These are phyloP conservation scores for Koerneria pararmatus DNA, from an alignment of 2,888 invertebrate genomes.

Conservation along the genomic window DNA sequence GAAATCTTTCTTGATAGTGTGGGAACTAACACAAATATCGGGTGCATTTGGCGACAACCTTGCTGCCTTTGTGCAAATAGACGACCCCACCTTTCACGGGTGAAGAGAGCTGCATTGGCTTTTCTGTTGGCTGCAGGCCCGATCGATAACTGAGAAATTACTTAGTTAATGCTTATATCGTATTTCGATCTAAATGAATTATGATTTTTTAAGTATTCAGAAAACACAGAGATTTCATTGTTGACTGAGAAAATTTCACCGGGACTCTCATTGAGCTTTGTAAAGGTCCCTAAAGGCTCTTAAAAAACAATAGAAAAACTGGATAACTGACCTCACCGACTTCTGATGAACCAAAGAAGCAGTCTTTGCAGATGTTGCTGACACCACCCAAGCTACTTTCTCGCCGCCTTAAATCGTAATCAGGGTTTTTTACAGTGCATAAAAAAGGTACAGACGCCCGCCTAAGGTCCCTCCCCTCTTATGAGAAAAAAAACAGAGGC, in stretches of 20 bases:
- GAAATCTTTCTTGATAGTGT: background rate
- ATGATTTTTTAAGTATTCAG: too few relatives aligned
- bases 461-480: too few relatives aligned
- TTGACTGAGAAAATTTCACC: background rate
- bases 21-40: slow-evolving; percentile 67
- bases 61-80: slow-evolving; percentile 71
- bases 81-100: slow-evolving; percentile 67
- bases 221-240: background rate
- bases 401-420: slow-evolving; percentile 66
- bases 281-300: too few relatives aligned
- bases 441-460: too few relatives aligned
- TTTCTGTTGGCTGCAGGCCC: slow-evolving; percentile 40
- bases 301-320: too few relatives aligned
- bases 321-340: slow-evolving; percentile 32
- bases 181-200: too few relatives aligned
- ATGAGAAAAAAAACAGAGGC: too few relatives aligned
- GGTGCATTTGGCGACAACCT: slow-evolving; percentile 71
- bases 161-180: too few relatives aligned
- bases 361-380: slow-evolving; percentile 35
- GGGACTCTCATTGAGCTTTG: background rate
- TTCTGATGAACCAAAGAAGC: slow-evolving; percentile 36
- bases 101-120: slow-evolving; percentile 65
- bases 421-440: background rate
- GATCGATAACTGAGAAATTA: slow-evolving; percentile 27
- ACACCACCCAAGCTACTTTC: slow-evolving; percentile 68